Evolutionary conservation across 1,140 invertebrate genomes (phyloP), one percentile per base, ranked within the genome.

Genomic region (Anastrepha ludens): DNA sequence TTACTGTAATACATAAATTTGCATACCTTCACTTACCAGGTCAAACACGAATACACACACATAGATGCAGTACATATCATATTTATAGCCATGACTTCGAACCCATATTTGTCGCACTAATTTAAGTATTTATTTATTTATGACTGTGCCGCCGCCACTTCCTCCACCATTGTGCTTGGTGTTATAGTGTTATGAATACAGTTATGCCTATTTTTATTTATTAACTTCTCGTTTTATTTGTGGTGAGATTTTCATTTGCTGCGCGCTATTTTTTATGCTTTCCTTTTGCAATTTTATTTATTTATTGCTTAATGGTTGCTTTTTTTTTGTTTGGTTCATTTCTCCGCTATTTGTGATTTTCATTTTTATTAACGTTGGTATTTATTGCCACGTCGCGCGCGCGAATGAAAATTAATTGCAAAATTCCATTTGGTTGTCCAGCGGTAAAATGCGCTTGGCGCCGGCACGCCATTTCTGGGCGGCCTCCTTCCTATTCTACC

Each of bases 81-180:
- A 74, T 74, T 74, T 74, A 47, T 47, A 47, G 67, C 44, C 13
- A 41, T 41, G 67, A 47, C 44, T 74, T 74, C 67, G 67, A 47
- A 41, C 67, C 67, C 67, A 74, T 74, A 74, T 74, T 74, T 74
- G 67, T 74, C 67, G 67, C 67, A 74, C 67, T 74, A 74, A 74
- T 74, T 74, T 74, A 74, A 74, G 67, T 74, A 44, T 74, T 74
- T 47, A 74, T 44, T 74, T 74, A 74, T 74, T 74, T 74, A 74
- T 44, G 41, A 11, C 67, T n/a, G 7, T 13, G 17, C n/a, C n/a
- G 64, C 64, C 20, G 65, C 1, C n/a, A 29, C 65, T 11, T 39
- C 7, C 29, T 39, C 15, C 39, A 20, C 64, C 64, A 15, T 74
- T 74, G 39, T 47, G 9, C 60, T 11, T n/a, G 60, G 8, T 17